These are phyloP conservation scores for Dicranocentrus wangi DNA, from an alignment of 2,888 invertebrate genomes.

Conservation along the genomic window DNA sequence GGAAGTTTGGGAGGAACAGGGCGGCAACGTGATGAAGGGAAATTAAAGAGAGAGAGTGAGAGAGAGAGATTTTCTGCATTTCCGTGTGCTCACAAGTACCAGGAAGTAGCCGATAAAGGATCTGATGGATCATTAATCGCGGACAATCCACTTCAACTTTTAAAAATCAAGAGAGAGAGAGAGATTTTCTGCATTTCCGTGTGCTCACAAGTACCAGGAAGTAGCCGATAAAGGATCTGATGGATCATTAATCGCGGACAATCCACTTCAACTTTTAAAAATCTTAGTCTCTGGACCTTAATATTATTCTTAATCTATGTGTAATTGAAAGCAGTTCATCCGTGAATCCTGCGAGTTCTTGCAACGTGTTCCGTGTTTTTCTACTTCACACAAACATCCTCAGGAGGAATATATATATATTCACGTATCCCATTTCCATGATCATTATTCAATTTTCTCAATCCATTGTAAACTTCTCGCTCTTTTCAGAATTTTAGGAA, in stretches of 20 bases:
- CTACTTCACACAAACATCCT: constrained; percentile 36
- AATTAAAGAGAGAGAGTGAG: no score
- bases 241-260: constrained; percentile 28
- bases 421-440: no score
- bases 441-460: constrained; percentile 55
- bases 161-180: no score
- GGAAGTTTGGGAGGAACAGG: no score
- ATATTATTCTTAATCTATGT: not conserved
- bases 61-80: no score
- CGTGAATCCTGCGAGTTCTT: constrained; percentile 55
- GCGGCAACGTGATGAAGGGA: no score
- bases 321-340: constrained; percentile 37
- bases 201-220: constrained; percentile 33
- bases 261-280: constrained; percentile 29
- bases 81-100: no score
- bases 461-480: constrained; percentile 4
- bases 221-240: constrained; percentile 29
- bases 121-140: constrained; percentile 27
- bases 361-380: constrained; percentile 59
- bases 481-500: constrained; percentile 36
- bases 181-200: no score
- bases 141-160: constrained; percentile 30
- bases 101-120: no score
- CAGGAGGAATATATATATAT: constrained; percentile 14
- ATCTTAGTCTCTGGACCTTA: constrained; percentile 8